These are phyloP conservation scores for Dynastes tityus DNA, from an alignment of 2,888 invertebrate genomes.

Conservation along the genomic window DNA sequence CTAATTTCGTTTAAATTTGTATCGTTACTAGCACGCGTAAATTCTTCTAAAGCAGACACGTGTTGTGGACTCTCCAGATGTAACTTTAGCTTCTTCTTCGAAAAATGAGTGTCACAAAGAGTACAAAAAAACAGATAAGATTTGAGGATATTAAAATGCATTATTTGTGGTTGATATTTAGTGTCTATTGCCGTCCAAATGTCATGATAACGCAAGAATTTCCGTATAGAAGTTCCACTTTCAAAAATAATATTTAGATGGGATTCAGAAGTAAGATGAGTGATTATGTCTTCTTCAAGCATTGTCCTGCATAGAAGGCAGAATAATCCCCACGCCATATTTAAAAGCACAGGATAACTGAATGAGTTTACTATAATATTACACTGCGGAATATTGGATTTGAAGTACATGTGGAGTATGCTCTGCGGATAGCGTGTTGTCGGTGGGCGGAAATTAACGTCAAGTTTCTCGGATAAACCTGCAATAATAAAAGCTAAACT, in stretches of 20 bases:
- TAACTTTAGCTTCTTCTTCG: neutral
- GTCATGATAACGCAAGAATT: neutral
- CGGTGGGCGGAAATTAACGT: neutral
- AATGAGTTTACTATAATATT: neutral
- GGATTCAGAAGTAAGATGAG: neutral
- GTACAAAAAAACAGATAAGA: neutral
- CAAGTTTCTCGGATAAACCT: neutral
- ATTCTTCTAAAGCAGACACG: neutral
- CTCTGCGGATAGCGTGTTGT: neutral
- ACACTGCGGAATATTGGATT: neutral
- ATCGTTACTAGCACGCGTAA: neutral
- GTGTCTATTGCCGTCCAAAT: neutral
- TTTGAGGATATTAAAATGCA: neutral
- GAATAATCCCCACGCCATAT: neutral
- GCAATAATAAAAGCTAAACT: neutral
- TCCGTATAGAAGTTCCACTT: neutral
- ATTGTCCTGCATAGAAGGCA: neutral
- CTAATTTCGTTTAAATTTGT: neutral
- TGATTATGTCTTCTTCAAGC: neutral
- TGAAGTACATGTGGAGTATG: neutral
- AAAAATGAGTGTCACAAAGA: neutral
- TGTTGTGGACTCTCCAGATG: slow-evolving; percentile 3
- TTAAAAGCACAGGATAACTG: neutral
- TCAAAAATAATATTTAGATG: neutral
- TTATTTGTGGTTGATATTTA: neutral